These are phyloP conservation scores for Thumatha senex DNA, from an alignment of 2,888 invertebrate species.

Conservation along the genomic window DNA sequence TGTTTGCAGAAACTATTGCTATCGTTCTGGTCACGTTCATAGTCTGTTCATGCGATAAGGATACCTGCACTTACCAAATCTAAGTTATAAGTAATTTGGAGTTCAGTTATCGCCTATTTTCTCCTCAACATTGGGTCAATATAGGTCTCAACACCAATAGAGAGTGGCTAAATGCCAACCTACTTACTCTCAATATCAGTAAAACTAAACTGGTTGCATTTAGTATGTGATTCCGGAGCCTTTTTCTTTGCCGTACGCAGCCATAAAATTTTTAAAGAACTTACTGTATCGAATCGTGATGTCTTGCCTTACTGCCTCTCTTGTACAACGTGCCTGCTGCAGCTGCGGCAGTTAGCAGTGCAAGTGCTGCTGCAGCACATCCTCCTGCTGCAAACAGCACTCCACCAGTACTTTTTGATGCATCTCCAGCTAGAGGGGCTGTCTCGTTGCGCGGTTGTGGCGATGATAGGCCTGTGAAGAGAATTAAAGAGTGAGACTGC, in stretches of 20 bases:
- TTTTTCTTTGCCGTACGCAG: neutral
- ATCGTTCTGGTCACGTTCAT: no score
- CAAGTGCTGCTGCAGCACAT: slow-evolving; percentile 89
- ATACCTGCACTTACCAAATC: no score
- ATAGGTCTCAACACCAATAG: no score
- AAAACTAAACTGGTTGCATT: no score
- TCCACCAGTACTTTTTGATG: slow-evolving; percentile 85
- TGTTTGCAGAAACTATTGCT: no score
- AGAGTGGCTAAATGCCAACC: no score
- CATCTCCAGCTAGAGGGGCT: slow-evolving; percentile 87
- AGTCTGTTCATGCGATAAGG: no score
- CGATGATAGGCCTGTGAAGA: slow-evolving; percentile 62
- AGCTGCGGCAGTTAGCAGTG: slow-evolving; percentile 86
- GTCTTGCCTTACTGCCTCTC: slow-evolving; percentile 86
- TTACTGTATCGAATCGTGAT: slow-evolving; percentile 87
- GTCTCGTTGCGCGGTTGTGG: slow-evolving; percentile 87
- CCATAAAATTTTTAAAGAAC: slow-evolving; percentile 28
- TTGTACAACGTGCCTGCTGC: slow-evolving; percentile 87
- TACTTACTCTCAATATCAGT: no score
- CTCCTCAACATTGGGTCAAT: no score
- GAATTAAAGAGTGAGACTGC: neutral
- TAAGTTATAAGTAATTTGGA: no score
- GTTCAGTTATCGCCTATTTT: no score
- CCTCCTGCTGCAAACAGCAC: slow-evolving; percentile 92
- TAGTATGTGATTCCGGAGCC: no score